Evolutionary conservation across 2,113 vertebrate genomes (phyloP).

Genomic region (Origma solitaria): DNA sequence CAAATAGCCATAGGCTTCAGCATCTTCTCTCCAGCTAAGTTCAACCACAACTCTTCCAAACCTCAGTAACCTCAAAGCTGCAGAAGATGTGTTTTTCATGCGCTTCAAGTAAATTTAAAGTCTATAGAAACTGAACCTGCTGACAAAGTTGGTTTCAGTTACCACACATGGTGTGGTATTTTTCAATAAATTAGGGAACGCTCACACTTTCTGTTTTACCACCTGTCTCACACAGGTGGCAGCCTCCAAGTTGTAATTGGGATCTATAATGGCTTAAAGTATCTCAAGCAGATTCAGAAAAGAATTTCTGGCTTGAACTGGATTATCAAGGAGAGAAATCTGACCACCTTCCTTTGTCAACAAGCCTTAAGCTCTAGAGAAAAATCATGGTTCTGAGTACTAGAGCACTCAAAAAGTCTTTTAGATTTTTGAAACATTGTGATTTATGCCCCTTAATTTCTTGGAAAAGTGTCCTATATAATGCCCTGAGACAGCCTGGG

Average conservation of each 20-base stretch:
- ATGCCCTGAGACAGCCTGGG: background rate
- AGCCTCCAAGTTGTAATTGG: background rate
- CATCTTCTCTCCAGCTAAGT: background rate
- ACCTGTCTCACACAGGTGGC: background rate
- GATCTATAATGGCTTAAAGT: background rate
- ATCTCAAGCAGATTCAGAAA: background rate
- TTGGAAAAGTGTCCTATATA: background rate
- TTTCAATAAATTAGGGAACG: background rate
- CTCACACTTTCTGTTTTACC: background rate
- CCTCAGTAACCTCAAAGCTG: background rate
- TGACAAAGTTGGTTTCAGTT: background rate
- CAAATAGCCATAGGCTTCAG: background rate
- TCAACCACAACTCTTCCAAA: background rate
- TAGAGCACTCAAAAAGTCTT: background rate
- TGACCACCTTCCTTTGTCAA: background rate
- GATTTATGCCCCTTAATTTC: background rate
- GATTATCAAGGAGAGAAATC: background rate
- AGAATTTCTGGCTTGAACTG: background rate
- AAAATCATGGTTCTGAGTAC: background rate
- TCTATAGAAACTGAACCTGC: background rate
- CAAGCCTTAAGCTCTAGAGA: background rate
- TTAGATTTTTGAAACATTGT: background rate
- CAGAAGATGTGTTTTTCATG: background rate
- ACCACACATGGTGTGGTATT: background rate
- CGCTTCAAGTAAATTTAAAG: background rate